Evolutionary conservation across 2,113 vertebrate species (phyloP).

Genomic region (Clarias magur): DNA sequence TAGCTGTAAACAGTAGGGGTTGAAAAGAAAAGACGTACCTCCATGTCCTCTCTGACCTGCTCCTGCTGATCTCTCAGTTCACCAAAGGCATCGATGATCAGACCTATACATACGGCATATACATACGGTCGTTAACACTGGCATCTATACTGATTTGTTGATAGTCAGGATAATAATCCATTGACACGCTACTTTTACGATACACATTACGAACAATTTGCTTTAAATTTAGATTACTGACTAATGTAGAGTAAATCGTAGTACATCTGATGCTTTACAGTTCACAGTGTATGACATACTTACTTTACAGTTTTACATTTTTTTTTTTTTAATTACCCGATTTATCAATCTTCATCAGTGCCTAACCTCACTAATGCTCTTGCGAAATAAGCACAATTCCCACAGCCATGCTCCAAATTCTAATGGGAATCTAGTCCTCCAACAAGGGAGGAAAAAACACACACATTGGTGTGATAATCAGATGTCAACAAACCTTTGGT

Average conservation of each 20-base stretch:
- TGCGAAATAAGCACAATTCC: background rate
- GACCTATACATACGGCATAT: slow-evolving; percentile 68
- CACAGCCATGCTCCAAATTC: background rate
- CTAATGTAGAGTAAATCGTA: background rate
- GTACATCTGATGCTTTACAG: background rate
- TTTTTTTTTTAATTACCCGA: too few relatives aligned
- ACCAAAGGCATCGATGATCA: slow-evolving; percentile 91
- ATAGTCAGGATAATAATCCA: background rate
- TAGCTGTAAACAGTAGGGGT: background rate
- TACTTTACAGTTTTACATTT: background rate
- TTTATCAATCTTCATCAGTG: background rate
- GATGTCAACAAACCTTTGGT: background rate
- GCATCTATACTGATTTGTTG: background rate
- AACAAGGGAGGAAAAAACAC: background rate
- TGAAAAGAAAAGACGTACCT: slow-evolving; percentile 69
- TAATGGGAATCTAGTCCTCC: background rate
- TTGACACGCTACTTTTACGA: background rate
- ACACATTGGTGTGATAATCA: background rate
- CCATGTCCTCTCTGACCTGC: slow-evolving; percentile 93
- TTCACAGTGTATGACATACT: background rate
- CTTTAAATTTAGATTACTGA: background rate
- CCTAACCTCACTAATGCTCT: background rate
- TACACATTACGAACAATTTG: background rate
- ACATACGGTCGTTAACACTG: slow-evolving; percentile 21
- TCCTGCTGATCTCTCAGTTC: slow-evolving; percentile 91